Percentiles rank a stretch among this genome's conserved stretches.
Evolutionary conservation across 2,797 vertebrate genomes (phyloP).

Genomic region (Fistularia commersonii): DNA sequence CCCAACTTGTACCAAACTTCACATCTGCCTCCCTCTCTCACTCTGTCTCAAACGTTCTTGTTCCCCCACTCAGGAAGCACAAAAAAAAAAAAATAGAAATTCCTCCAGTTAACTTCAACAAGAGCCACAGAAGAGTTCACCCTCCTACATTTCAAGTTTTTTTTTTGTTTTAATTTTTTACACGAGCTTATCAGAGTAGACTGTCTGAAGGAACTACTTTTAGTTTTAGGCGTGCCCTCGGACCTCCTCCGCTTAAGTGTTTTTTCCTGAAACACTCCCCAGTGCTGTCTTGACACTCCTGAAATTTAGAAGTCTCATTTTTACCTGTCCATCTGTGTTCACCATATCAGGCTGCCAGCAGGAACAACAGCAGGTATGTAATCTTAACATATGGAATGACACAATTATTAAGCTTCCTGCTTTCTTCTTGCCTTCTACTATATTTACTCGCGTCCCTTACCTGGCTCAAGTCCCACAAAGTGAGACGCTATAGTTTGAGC

Average conservation of each 20-base stretch:
- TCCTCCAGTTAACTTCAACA: too few species aligned
- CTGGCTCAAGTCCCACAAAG: background rate
- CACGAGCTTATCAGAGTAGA: too few species aligned
- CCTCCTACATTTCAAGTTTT: too few species aligned
- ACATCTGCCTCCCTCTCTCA: too few species aligned
- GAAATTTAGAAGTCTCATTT: slow-evolving; percentile 8
- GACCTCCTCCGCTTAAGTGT: background rate
- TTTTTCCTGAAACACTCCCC: slow-evolving; percentile 38
- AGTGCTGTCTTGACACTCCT: slow-evolving; percentile 2
- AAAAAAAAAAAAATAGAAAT: too few species aligned
- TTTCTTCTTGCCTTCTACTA: slow-evolving; percentile 4
- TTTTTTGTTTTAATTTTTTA: too few species aligned
- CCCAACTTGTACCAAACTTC: too few species aligned
- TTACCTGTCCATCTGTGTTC: slow-evolving; percentile 2
- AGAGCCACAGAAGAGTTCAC: too few species aligned
- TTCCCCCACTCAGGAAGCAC: too few species aligned
- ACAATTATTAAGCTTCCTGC: background rate
- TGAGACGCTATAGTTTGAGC: slow-evolving; percentile 1
- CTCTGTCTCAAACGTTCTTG: too few species aligned
- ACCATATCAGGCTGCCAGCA: slow-evolving; percentile 2
- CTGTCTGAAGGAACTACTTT: too few species aligned
- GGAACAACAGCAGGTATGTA: slow-evolving; percentile 39
- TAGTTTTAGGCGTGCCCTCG: background rate
- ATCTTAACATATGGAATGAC: background rate
- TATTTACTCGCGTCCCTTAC: background rate